Evolutionary conservation across 2,113 vertebrate species (phyloP), one percentile per base, ranked within the genome.

Genomic region (Neotragus moschatus): DNA sequence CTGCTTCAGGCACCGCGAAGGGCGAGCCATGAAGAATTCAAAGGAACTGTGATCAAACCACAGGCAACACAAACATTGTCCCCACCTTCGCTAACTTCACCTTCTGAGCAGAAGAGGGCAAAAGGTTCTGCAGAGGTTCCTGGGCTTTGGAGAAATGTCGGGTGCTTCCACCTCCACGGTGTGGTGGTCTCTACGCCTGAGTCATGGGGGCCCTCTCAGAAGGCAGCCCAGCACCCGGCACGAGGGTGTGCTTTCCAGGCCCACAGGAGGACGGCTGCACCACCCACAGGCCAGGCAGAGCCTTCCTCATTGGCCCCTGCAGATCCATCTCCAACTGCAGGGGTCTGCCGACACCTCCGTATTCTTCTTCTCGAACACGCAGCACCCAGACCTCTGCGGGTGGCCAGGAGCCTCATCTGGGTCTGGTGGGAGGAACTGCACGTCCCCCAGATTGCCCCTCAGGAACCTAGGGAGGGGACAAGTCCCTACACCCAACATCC

Each of bases 401-500:
- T 2, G 21, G 7, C 47, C 2, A 21, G 23, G 51, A 47, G 13
- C 25, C 33, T 12, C 14, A 0, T 7, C 26, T 39, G 25, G 17
- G 7, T 36, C 43, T 11, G 45, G 26, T 58, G 45, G 60, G 43
- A 55, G 56, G 4, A 26, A 0, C 2, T 8, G 0, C 6, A 6
- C 1, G 0, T 58, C 36, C 55, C 21, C 15, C 45, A 10, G 23
- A 28, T 45, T 17, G 13, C 5, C 28, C n/a, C 51, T 53, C 4
- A 10, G 47, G 23, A 39, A 19, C 23, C 13, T 5, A 4, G 43
- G 51, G 56, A 51, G 33, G 7, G 30, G 26, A 7, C 15, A 25
- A 0, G 3, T 2, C 4, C n/a, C 15, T 3, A 2, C 16, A 36
- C 12, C 36, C 6, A 12, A 28, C 43, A 3, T 16, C 58, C 2